Base-by-base conservation (phyloP, 2,113 vertebrate species). In the Mustela nigripes region DNA sequence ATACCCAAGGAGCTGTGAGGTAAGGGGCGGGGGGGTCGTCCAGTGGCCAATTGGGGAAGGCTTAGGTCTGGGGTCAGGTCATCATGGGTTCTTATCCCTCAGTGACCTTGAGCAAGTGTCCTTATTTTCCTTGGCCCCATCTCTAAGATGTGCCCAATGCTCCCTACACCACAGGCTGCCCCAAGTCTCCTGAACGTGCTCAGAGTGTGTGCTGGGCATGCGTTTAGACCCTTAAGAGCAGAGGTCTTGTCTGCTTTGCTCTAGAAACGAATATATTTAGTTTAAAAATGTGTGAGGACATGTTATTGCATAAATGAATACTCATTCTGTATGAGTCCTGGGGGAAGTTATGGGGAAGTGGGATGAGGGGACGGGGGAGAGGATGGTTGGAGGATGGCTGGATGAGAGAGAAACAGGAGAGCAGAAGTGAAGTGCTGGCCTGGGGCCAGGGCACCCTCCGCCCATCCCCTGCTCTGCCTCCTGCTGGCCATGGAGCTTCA, bases 351-450 rank as follows among this genome's bases (percentile, higher is more conserved):
- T 0, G 0, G 31, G 26, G 71, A 11, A 8, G 12, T 9, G 11
- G 28, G 10, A 42, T 10, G 1, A 31, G 65, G 19, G 12, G 15
- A 4, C 0, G 4, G 11, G 4, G 1, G 26, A 48, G 36, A 11
- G 3, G 19, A 9, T 39, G 14, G 4, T 53, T 53, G 50, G 50
- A 53, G 15, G 50, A 15, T 53, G 50, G 9, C 31, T 31, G 11
- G n/a, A 5, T 16, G 42, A 82, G 76, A 53, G 48, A 62, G n/a
- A 45, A 39, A 48, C 2, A 4, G 7, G 11, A 36, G 65, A n/a
- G 6, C 21, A 10, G 50, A 19, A 28, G 4, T 1, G 28, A 9
- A 36, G 21, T 1, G 1, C 50, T 2, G n/a, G 8, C 11, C 48
- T 33, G 2, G 71, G 16, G 16, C 53, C 24, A 1, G 65, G 16